Evolutionary conservation across 2,888 invertebrate species (phyloP), one percentile per base, ranked within the genome.

Genomic region (Drosophila koepferae): DNA sequence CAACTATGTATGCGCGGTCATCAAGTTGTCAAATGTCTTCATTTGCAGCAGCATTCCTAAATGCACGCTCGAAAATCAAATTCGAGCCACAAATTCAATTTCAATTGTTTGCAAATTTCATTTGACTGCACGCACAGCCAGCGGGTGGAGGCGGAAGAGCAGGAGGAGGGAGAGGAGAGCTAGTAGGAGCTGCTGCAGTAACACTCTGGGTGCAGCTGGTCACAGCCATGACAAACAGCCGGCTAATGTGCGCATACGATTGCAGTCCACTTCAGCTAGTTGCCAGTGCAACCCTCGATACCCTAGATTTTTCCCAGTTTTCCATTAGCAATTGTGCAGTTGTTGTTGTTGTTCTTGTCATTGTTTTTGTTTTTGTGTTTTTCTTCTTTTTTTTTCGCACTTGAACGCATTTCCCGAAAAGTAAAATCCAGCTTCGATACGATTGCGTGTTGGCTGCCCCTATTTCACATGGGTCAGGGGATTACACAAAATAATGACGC

Each of bases 31-130:
- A 77, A 74, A 72, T 62, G 63, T 76, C 56, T 76, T 60, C 63
- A 72, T 72, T 60, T 77, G 53, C 58, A 41, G 54, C 58, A 34
- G 43, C 51, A 16, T 16, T 8, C 23, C 12, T 40, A 5, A 1
- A 54, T 20, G 59, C 49, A 72, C 53, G 72, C 76, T 80, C 58
- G 16, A 74, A 76, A 78, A 62, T 79, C 68, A 79, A 76, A 72
- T 78, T 71, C 69, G 71, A 31, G 81, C 48, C 72, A 86, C 86
- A 83, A 89, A 87, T 87, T 80, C 74, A 72, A 83, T 86, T 80
- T 74, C 70, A 66, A 87, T 86, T 89, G 89, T 84, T 86, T 83
- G 86, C 89, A 77, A 90, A 87, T 87, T 86, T 81, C 72, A 82
- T 75, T 86, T 65, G 58, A 14, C 48, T 49, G 9, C 49, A 12